These are phyloP conservation scores for Aplocera efformata DNA, from an alignment of 2,888 invertebrate genomes.

Conservation along the genomic window DNA sequence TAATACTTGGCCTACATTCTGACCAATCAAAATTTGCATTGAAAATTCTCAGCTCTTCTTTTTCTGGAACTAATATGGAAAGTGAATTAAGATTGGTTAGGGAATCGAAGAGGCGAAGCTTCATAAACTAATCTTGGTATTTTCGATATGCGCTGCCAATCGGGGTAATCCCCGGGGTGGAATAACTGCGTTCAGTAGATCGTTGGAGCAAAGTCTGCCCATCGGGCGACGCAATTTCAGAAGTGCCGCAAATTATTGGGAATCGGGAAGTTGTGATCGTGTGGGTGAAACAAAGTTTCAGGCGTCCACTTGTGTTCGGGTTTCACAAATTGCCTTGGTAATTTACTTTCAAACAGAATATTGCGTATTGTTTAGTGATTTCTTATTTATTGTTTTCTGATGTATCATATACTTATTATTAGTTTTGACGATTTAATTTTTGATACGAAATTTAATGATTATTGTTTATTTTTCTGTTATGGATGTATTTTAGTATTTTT, in stretches of 20 bases:
- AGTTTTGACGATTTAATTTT: too few species aligned
- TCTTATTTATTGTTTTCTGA: too few species aligned
- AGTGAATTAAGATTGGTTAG: conserved; percentile 16
- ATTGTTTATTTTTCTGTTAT: too few species aligned
- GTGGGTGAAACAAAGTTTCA: too few species aligned
- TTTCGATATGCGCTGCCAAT: conserved; percentile 13
- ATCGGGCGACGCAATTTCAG: neutral
- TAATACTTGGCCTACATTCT: too few species aligned
- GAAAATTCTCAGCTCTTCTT: conserved; percentile 1
- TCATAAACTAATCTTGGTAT: conserved; percentile 21
- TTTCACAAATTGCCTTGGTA: too few species aligned
- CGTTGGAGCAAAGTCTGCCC: neutral
- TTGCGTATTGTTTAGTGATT: too few species aligned
- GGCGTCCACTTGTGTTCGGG: too few species aligned
- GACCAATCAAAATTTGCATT: neutral
- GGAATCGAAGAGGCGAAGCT: conserved; percentile 15
- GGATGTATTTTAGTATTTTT: too few species aligned
- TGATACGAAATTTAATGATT: too few species aligned
- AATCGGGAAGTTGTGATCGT: neutral
- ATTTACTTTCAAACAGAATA: too few species aligned
- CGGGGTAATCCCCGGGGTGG: conserved; percentile 11
- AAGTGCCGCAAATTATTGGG: neutral
- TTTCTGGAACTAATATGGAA: conserved; percentile 13
- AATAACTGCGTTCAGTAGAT: conserved; percentile 3
- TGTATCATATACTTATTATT: too few species aligned